Evolutionary conservation across 2,113 vertebrate species (phyloP).

Genomic region (Clarias magur): DNA sequence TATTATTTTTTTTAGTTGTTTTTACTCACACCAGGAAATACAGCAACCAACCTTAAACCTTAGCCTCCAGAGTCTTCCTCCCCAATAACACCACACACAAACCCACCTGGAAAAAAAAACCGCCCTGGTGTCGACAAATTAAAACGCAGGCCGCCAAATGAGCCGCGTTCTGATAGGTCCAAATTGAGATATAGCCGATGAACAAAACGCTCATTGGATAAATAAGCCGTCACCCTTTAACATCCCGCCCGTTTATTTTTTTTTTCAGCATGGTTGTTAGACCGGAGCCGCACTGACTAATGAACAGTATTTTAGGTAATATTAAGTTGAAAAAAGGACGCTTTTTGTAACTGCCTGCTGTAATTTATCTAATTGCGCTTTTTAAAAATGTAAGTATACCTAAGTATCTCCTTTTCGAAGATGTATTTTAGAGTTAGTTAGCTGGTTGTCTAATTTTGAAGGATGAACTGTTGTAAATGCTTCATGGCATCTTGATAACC

Average conservation of each 20-base stretch:
- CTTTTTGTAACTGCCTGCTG: background rate
- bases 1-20: background rate
- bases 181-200: background rate
- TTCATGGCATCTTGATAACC: background rate
- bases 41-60: slow-evolving; percentile 36
- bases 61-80: slow-evolving; percentile 16
- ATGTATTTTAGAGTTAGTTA: background rate
- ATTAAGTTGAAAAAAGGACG: background rate
- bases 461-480: background rate
- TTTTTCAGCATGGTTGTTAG: background rate
- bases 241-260: background rate
- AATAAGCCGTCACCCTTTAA: background rate
- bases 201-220: slow-evolving; percentile 6
- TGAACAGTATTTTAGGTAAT: background rate
- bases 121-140: slow-evolving; percentile 34
- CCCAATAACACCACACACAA: slow-evolving; percentile 23
- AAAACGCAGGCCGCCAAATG: slow-evolving; percentile 36
- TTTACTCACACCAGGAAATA: slow-evolving; percentile 16
- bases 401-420: background rate
- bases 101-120: background rate
- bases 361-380: background rate
- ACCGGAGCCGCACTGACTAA: background rate
- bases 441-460: background rate
- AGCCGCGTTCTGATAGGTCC: slow-evolving; percentile 23
- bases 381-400: background rate